phyloP scores from a whole-genome alignment of 2,888 invertebrate species.

The Ischnus inquisitorius region DNA sequence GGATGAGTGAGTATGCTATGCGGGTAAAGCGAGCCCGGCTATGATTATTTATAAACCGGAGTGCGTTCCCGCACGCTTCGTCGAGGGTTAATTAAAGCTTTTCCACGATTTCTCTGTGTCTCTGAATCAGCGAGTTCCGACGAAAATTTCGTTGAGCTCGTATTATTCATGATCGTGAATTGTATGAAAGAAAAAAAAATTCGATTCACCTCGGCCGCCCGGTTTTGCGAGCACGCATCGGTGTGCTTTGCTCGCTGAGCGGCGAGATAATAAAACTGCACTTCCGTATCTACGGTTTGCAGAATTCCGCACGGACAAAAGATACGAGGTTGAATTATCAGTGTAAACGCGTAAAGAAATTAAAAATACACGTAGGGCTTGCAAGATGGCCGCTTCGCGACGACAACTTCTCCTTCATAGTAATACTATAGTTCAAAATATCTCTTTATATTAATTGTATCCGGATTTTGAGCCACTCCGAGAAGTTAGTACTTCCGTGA shows the following conservation, averaged over 20 bases:
- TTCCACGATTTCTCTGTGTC: conserved; percentile 40
- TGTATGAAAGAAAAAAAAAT: conserved; percentile 45
- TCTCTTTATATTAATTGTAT: no score
- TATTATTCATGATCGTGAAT: conserved; percentile 47
- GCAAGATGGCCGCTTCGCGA: no score
- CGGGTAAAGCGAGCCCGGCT: conserved; percentile 46
- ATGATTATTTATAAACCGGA: conserved; percentile 70
- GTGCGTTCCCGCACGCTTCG: conserved; percentile 57
- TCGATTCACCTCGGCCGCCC: conserved; percentile 24
- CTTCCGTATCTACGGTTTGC: neutral
- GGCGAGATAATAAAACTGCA: neutral
- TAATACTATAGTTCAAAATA: no score
- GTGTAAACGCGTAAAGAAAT: no score
- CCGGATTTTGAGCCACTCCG: no score
- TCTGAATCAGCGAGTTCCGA: neutral
- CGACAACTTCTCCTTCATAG: no score
- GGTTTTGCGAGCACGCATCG: neutral
- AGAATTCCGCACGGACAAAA: neutral
- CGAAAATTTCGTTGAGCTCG: conserved; percentile 26
- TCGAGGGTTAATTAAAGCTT: conserved; percentile 71
- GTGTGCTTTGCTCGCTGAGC: neutral
- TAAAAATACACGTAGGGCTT: no score
- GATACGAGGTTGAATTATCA: no score
- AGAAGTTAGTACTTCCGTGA: no score
- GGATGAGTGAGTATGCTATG: conserved; percentile 40